These are phyloP conservation scores for Empidonax alnorum DNA, from an alignment of 2,113 vertebrate species.

Conservation along the genomic window DNA sequence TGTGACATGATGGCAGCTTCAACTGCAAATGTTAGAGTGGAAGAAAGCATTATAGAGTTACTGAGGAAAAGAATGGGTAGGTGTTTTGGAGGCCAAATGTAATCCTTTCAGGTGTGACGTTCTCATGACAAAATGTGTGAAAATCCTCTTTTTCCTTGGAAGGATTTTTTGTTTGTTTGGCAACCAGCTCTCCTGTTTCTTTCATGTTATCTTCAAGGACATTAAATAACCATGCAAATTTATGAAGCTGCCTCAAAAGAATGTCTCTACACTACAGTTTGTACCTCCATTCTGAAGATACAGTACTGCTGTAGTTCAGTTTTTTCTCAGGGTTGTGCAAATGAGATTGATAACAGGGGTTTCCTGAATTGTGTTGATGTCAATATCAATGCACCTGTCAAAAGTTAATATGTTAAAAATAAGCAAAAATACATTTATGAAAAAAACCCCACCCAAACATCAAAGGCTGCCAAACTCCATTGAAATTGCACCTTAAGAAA, in stretches of 20 bases:
- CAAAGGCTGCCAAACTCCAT: background rate
- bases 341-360: background rate
- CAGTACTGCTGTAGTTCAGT: background rate
- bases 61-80: background rate
- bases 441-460: accelerated
- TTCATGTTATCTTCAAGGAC: conserved; percentile 10
- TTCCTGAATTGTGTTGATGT: background rate
- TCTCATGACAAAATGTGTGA: conserved; percentile 1
- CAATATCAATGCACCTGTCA: background rate
- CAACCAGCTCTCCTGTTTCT: background rate
- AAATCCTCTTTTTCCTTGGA: background rate
- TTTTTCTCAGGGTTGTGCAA: background rate
- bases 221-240: background rate
- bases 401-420: background rate
- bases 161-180: background rate
- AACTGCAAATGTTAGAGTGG: background rate
- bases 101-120: background rate
- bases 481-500: background rate
- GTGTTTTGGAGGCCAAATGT: background rate
- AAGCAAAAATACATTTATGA: background rate
- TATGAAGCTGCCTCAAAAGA: background rate
- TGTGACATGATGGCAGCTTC: background rate
- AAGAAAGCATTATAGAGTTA: background rate
- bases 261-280: background rate
- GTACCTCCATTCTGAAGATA: background rate